Evolutionary conservation across 2,797 vertebrate genomes (phyloP), one percentile per base, ranked within the genome.

Genomic region (Triplophysa yarkandensis): DNA sequence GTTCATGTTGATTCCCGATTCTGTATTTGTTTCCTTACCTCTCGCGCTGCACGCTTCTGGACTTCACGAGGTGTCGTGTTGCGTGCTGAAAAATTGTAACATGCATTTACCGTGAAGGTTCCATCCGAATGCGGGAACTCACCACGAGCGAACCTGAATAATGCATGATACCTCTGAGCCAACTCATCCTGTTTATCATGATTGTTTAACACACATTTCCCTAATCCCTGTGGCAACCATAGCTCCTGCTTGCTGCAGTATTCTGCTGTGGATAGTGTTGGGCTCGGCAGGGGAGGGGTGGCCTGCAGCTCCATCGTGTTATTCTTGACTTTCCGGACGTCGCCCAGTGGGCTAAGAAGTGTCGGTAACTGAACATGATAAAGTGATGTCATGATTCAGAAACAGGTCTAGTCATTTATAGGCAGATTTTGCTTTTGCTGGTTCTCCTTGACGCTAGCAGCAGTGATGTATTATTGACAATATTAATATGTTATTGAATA

Each of bases 111-210:
- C 36, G 62, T 44, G 63, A 68, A 76, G 77, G 57, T 75, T 72
- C 30, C 64, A 79, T 70, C 69, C 66, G 65, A 55, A 70, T 73
- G 68, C 65, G 67, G 63, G 32, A 75, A 64, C 74, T 57, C 68
- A 67, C 58, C 67, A 79, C 52, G 34, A 80, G 64, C 79, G 30
- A 63, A 54, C 57, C 55, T 81, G 79, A 83, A 80, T 86, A 77
- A 84, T 83, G 78, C 68, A 84, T 84, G 84, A 83, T 78, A 79
- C 79, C 82, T 82, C 60, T 77, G 79, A 83, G 81, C 67, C 64
- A 82, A 74, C 69, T 67, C 76, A 71, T 76, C 82, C 76, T 84
- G 83, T 81, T 84, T 80, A 78, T 83, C 76, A 71, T 77, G 80
- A 71, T 71, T 81, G 81, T 82, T 82, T 74, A 83, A 85, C 79